These are phyloP conservation scores for Aphelinus certus DNA, from an alignment of 1,140 invertebrate genomes.

Conservation along the genomic window DNA sequence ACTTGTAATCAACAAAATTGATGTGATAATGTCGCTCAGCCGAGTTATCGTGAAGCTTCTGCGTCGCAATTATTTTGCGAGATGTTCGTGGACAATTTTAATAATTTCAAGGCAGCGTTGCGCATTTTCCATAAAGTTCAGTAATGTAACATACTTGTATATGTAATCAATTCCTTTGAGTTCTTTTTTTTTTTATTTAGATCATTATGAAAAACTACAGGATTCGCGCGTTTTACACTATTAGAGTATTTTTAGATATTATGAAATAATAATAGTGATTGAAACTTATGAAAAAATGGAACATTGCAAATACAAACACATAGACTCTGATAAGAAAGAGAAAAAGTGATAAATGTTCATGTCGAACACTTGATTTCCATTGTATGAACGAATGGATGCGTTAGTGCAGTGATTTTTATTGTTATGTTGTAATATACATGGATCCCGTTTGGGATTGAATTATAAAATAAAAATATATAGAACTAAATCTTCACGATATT, in stretches of 20 bases:
- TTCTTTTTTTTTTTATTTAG: constrained; percentile 15
- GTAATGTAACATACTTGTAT: neutral
- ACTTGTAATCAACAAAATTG: neutral
- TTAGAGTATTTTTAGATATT: constrained; percentile 22
- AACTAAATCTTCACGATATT: neutral
- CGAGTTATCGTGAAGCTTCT: neutral
- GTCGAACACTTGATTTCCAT: constrained; percentile 14
- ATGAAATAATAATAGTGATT: neutral
- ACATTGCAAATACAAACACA: constrained; percentile 6
- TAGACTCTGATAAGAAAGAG: neutral
- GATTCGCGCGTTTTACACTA: neutral
- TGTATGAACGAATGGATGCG: constrained; percentile 5
- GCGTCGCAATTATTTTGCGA: neutral
- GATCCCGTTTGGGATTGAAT: neutral
- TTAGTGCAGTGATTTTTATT: constrained; percentile 28
- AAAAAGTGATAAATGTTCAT: neutral
- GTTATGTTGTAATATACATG: constrained; percentile 31
- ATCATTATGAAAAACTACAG: constrained; percentile 14
- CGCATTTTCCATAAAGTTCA: constrained; percentile 10
- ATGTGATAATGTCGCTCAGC: constrained; percentile 13
- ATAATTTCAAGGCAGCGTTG: neutral
- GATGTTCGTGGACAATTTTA: neutral
- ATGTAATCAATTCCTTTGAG: neutral
- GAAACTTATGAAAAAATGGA: constrained; percentile 8
- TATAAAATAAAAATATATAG: constrained; percentile 31